Evolutionary conservation across 2,797 vertebrate species (phyloP), one percentile per base, ranked within the genome.

Genomic region (Chaetodon trifasciatus): DNA sequence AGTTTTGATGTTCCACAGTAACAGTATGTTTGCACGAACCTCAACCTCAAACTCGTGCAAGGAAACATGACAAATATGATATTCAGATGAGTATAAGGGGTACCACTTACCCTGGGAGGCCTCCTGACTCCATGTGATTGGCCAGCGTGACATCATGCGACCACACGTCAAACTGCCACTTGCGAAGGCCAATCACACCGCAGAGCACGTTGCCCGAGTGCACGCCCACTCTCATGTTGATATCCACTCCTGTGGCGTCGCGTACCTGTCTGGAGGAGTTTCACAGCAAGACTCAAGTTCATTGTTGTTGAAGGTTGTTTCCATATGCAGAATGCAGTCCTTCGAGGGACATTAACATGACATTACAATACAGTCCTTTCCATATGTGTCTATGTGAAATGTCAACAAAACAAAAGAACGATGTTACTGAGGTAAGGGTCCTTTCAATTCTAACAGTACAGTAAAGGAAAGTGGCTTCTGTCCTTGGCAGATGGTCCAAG

Each of bases 151-250:
- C 98, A 0, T 99, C 98, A 10, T 99, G 98, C 1, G 98, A 99
- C 98, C 98, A 99, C 28, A 99, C 98, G 0, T 99, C 98, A 5
- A 99, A 99, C 91, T 99, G 98, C 98, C 98, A 99, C 81, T 99
- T 99, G 40, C 97, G 96, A n/a, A 99, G 96, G 47, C 98, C 98
- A 0, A 99, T 99, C 74, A 99, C 98, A 0, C 98, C 98, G 0
- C 98, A 99, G 46, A 99, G 96, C 76, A 99, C 98, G 0, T 99
- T 99, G 67, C 98, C 98, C 0, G 98, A 99, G 88, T 99, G 98
- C 44, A 99, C 98, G 1, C 98, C 98, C 1, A 99, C 98, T 53
- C 98, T 92, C 98, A 99, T 99, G 93, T 96, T 99, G 94, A 99
- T 99, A 73, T 99, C 98, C 23, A 99, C 98, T 0, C 96, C 96